Conservation (phyloP, 2,113 vertebrate genomes). For the Podarcis raffonei region DNA sequence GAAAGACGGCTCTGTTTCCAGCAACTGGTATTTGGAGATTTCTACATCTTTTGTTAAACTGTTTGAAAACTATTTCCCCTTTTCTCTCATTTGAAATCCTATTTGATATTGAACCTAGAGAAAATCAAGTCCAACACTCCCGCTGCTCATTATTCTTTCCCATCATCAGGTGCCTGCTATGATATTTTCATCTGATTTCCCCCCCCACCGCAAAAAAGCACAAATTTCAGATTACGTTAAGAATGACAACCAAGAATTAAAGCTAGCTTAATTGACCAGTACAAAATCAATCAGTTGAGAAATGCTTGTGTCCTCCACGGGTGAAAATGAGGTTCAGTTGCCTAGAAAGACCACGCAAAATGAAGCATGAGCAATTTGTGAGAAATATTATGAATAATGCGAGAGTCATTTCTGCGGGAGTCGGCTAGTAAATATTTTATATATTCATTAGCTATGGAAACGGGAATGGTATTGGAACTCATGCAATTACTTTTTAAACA, state of each 20-base stretch:
- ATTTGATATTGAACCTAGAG: constrained; percentile 2
- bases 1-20: too few species aligned
- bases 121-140: background rate
- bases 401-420: background rate
- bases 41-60: background rate
- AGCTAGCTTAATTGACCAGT: constrained; percentile 26
- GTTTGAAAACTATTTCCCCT: background rate
- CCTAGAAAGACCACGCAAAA: constrained; percentile 25
- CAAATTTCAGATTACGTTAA: constrained; percentile 5
- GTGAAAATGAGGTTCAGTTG: constrained; percentile 22
- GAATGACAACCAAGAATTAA: constrained; percentile 29
- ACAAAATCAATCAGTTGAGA: constrained; percentile 24
- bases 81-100: background rate
- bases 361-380: background rate
- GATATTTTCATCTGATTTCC: background rate
- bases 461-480: constrained; percentile 20
- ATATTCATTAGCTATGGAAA: constrained; percentile 41
- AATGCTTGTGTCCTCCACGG: background rate
- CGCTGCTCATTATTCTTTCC: background rate
- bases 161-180: background rate
- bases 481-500: constrained; percentile 34
- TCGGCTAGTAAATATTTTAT: constrained; percentile 20
- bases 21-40: background rate
- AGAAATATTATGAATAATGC: constrained; percentile 11
- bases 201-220: background rate